A percentile compares a stretch with the other conserved stretches of the same genome.
phyloP scores from a whole-genome alignment of 23 tunicate genomes.

The Styela plicata region DNA sequence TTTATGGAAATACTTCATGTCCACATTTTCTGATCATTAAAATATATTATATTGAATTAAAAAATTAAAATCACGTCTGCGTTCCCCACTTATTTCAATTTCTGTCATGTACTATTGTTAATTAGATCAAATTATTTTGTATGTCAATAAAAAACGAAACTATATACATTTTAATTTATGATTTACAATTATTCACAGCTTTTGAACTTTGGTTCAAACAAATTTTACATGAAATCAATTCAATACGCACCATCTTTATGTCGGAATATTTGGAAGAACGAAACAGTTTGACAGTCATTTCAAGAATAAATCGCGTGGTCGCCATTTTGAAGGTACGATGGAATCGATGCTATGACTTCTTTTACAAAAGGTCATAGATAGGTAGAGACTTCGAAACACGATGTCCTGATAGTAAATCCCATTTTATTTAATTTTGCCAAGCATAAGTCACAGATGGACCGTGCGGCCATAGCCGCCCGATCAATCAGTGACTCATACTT shows the following conservation, averaged over 20 bases:
- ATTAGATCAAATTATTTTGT: too few relatives aligned
- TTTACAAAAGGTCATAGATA: too few relatives aligned
- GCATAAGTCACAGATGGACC: background rate
- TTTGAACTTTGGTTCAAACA: conserved; percentile 95
- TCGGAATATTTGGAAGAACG: conserved; percentile 76
- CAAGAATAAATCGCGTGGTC: conserved; percentile 54
- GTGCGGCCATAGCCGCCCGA: background rate
- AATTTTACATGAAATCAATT: conserved; percentile 73
- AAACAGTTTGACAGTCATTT: conserved; percentile 69
- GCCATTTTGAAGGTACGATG: conserved; percentile 82
- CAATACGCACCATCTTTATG: conserved; percentile 44
- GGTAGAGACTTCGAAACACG: background rate
- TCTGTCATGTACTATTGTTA: too few relatives aligned
- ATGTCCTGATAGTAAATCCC: background rate
- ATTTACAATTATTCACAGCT: conserved; percentile 54
- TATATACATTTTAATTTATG: too few relatives aligned
- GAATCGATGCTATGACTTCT: too few relatives aligned
- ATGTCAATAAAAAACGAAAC: too few relatives aligned
- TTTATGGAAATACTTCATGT: too few relatives aligned
- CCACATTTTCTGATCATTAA: too few relatives aligned
- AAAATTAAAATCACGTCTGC: too few relatives aligned
- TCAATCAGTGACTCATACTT: too few relatives aligned
- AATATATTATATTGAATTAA: too few relatives aligned
- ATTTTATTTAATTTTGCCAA: background rate
- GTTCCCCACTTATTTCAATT: too few relatives aligned